Conservation (phyloP, 2,797 vertebrate species). For the Parauchenoglanis punctatus region DNA sequence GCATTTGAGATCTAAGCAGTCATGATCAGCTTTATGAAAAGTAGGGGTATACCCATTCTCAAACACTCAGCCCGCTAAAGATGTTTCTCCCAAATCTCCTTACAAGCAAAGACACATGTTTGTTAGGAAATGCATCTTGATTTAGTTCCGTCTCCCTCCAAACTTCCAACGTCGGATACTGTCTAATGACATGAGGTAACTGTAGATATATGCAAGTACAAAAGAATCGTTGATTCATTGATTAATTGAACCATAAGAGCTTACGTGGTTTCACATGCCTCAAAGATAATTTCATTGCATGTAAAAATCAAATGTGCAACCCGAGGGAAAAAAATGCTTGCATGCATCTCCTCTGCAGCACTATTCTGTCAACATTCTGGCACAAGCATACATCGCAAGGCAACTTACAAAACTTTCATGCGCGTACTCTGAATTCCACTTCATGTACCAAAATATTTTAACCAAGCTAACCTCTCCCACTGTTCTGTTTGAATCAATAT, state of each 20-base stretch:
- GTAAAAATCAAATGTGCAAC: background rate
- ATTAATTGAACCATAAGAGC: background rate
- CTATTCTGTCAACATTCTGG: background rate
- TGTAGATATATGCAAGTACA: background rate
- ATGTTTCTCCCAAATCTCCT: background rate
- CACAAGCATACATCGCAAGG: background rate
- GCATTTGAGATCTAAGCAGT: background rate
- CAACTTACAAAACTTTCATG: background rate
- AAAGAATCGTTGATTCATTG: background rate
- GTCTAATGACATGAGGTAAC: background rate
- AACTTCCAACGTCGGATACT: background rate
- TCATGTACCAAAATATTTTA: background rate
- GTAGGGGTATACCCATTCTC: background rate
- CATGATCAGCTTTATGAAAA: no score
- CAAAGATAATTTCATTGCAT: background rate
- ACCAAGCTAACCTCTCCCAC: background rate
- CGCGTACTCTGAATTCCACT: background rate
- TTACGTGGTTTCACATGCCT: no score
- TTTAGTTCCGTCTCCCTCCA: background rate
- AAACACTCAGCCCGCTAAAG: background rate
- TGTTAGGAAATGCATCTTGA: background rate
- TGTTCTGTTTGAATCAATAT: background rate
- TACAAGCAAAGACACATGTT: background rate
- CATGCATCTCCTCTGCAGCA: background rate
- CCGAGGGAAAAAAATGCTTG: background rate